phyloP scores from a whole-genome alignment of 2,888 invertebrate species.

The Agonopterix heracliana region DNA sequence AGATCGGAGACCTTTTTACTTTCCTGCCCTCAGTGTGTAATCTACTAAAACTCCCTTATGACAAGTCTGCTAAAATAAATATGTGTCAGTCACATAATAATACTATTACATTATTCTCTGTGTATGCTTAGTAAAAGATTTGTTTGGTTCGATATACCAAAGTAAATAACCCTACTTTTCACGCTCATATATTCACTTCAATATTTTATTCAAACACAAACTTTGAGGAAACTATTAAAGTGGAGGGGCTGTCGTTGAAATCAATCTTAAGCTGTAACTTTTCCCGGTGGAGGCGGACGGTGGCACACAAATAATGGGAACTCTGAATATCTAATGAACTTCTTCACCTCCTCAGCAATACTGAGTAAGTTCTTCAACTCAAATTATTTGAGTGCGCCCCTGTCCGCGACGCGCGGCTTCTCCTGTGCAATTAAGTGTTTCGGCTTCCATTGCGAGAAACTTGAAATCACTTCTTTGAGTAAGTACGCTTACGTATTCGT shows the following conservation, averaged over 20 bases:
- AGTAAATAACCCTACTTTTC: conserved; percentile 1
- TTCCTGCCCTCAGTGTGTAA: no score
- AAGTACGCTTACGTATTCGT: conserved; percentile 26
- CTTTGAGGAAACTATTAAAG: conserved; percentile 27
- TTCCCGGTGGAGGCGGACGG: conserved; percentile 20
- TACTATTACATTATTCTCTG: background rate
- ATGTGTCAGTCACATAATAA: background rate
- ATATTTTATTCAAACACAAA: conserved; percentile 33
- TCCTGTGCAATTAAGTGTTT: conserved; percentile 55
- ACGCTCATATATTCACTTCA: conserved; percentile 13
- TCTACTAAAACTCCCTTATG: no score
- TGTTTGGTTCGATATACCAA: background rate
- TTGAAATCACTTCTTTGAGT: conserved; percentile 45
- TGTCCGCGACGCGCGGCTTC: conserved; percentile 28
- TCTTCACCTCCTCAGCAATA: conserved; percentile 35
- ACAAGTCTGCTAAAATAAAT: background rate
- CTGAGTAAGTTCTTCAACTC: conserved; percentile 32
- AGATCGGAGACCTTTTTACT: no score
- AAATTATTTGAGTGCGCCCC: conserved; percentile 43
- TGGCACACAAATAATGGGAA: conserved; percentile 40
- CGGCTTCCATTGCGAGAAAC: conserved; percentile 48
- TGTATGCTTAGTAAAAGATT: background rate
- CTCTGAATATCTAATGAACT: conserved; percentile 52
- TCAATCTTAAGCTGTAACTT: conserved; percentile 42
- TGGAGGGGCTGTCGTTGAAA: conserved; percentile 31